Percentiles rank a stretch among this genome's conserved stretches.
Conservation (phyloP, 2,113 vertebrate species). For the Archilochus colubris region DNA sequence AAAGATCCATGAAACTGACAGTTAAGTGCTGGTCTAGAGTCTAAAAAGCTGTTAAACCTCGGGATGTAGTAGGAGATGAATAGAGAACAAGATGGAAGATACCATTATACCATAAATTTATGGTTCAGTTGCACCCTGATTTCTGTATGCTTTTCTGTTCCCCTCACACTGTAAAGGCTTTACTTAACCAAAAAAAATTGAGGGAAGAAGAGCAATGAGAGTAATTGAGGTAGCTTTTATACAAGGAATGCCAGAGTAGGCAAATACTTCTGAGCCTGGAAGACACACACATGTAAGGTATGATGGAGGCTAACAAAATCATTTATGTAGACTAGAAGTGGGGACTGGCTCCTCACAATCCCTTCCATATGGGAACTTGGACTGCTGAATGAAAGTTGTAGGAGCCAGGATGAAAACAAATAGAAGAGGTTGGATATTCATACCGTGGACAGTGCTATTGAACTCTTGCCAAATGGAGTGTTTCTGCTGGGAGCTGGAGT, state of each 20-base stretch:
- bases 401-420: background rate
- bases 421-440: background rate
- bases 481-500: background rate
- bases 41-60: background rate
- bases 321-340: background rate
- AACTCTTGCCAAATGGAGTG: background rate
- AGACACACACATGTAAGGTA: accelerated
- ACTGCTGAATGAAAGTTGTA: background rate
- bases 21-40: background rate
- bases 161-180: background rate
- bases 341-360: background rate
- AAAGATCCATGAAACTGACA: background rate
- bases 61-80: background rate
- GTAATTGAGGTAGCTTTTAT: background rate
- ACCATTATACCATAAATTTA: background rate
- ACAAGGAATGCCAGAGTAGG: background rate
- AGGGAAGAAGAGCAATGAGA: background rate
- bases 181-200: background rate
- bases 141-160: background rate
- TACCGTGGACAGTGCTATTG: background rate
- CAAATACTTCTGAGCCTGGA: background rate
- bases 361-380: background rate
- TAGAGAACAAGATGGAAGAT: background rate
- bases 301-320: background rate
- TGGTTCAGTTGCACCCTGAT: background rate